Conservation (phyloP, 1,140 invertebrate species). For the Drosophila repletoides region DNA sequence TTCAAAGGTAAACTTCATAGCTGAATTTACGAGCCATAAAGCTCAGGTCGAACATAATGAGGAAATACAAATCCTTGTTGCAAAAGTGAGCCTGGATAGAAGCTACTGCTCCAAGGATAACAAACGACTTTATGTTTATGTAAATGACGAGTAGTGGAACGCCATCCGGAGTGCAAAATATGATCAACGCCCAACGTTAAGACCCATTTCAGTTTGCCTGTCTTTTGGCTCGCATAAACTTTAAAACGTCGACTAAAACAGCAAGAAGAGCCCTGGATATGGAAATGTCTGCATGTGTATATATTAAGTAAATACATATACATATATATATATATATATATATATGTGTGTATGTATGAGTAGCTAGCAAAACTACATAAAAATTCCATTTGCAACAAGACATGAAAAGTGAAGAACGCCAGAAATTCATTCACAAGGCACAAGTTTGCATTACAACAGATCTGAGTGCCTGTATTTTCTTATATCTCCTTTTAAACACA, state of each 20-base stretch:
- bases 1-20: too few relatives aligned
- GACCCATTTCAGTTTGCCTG: constrained; percentile 27
- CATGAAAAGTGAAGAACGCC: constrained; percentile 35
- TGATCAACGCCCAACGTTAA: constrained; percentile 53
- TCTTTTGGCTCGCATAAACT: constrained; percentile 53
- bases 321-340: background rate
- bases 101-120: constrained; percentile 43
- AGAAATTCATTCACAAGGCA: constrained; percentile 7
- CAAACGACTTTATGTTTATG: constrained; percentile 75
- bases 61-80: constrained; percentile 23
- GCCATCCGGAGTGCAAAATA: constrained; percentile 72
- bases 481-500: background rate
- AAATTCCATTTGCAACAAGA: constrained; percentile 64
- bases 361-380: constrained; percentile 61
- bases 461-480: background rate
- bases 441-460: background rate
- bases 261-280: constrained; percentile 18
- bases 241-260: constrained; percentile 48
- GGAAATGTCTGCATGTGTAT: background rate
- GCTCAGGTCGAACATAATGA: too few relatives aligned
- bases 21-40: too few relatives aligned
- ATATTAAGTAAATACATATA: constrained; percentile 1
- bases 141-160: constrained; percentile 55
- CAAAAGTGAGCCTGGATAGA: background rate
- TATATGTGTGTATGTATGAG: constrained; percentile 8